phyloP scores from a whole-genome alignment of 1,140 invertebrate genomes.

The Ceratosolen fusciceps region DNA sequence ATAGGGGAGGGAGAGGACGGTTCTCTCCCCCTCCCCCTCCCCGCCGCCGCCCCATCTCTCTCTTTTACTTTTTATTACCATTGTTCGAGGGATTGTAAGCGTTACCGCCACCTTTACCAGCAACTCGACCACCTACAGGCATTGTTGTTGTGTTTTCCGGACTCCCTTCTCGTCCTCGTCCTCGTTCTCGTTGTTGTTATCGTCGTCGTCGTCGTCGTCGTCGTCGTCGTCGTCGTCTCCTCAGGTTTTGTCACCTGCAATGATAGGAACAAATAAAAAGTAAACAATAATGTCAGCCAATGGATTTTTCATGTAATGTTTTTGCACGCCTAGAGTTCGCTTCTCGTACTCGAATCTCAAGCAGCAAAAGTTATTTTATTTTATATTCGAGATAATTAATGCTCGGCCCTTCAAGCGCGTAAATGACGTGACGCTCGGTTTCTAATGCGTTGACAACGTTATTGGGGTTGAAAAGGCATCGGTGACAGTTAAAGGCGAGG shows the following conservation, averaged over 20 bases:
- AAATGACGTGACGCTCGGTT: no score
- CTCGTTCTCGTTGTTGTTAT: conserved; percentile 16
- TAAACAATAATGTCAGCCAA: neutral
- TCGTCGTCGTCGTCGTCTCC: conserved; percentile 15
- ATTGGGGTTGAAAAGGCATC: no score
- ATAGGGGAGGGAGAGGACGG: no score
- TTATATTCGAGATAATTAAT: neutral
- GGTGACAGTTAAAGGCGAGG: no score
- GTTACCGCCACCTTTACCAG: conserved; percentile 80
- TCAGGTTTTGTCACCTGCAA: conserved; percentile 46
- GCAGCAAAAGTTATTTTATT: neutral
- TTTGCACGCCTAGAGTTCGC: neutral
- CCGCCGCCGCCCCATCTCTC: no score
- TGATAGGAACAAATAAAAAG: neutral
- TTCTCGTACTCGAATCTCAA: neutral
- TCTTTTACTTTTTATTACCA: conserved; percentile 74
- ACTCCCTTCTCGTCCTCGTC: neutral
- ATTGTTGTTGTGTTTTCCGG: conserved; percentile 55
- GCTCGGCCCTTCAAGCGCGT: no score
- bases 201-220: conserved; percentile 5
- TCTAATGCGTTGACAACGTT: no score
- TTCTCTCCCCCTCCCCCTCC: no score
- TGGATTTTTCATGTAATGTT: neutral
- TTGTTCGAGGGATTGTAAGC: conserved; percentile 79
- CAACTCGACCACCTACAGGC: conserved; percentile 76